Evolutionary conservation across 1,140 invertebrate species (phyloP).

Genomic region (Lasioglossum albipes): DNA sequence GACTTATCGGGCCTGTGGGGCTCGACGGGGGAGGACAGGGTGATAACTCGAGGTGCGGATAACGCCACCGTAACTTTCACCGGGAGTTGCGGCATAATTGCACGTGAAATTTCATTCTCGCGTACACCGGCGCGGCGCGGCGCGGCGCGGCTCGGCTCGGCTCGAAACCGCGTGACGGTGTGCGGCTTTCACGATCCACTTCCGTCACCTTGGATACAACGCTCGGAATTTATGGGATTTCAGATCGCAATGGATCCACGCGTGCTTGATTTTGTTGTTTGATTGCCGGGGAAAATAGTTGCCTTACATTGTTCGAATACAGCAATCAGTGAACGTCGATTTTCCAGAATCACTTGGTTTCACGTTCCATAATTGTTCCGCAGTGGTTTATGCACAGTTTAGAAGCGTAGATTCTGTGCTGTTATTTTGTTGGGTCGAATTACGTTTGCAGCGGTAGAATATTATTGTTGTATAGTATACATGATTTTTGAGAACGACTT

Average conservation of each 20-base stretch:
- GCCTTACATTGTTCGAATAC: too few relatives aligned
- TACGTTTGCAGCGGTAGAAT: too few relatives aligned
- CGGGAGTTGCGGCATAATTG: conserved; percentile 1
- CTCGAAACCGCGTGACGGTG: neutral
- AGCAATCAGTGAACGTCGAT: too few relatives aligned
- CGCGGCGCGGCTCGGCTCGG: neutral
- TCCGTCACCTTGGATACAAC: neutral
- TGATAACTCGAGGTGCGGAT: neutral
- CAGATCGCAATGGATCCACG: neutral
- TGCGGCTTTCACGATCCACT: neutral
- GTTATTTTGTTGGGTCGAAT: too few relatives aligned
- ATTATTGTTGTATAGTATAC: too few relatives aligned
- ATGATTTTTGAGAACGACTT: too few relatives aligned
- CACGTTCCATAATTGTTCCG: too few relatives aligned
- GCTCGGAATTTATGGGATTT: neutral
- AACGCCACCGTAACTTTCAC: neutral
- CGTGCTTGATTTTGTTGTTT: too few relatives aligned
- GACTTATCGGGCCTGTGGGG: neutral
- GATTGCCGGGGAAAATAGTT: too few relatives aligned
- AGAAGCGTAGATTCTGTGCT: too few relatives aligned
- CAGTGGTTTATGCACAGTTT: too few relatives aligned
- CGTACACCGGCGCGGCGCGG: neutral
- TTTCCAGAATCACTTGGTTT: too few relatives aligned
- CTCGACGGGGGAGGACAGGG: neutral
- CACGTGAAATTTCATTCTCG: conserved; percentile 15